These are phyloP conservation scores for Apodemia hepburni DNA, from an alignment of 2,888 invertebrate genomes.

Conservation along the genomic window DNA sequence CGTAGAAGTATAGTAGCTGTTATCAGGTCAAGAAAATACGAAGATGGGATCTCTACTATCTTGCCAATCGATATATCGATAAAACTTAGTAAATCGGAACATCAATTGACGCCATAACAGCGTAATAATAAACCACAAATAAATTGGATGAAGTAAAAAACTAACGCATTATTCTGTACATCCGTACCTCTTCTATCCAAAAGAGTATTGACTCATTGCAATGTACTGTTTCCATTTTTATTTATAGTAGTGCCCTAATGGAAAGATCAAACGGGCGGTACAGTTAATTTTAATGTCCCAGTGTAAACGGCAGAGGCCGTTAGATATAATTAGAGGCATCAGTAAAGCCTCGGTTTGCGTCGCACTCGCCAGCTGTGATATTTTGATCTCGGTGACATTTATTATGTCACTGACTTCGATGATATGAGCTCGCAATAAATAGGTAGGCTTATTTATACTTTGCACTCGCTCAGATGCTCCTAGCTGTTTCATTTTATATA, in stretches of 20 bases:
- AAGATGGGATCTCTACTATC: too few relatives aligned
- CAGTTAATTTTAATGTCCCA: constrained; percentile 78
- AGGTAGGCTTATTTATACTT: constrained; percentile 11
- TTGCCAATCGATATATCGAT: too few relatives aligned
- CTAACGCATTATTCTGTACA: not conserved
- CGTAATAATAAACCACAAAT: not conserved
- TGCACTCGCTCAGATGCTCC: not conserved
- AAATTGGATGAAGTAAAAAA: not conserved
- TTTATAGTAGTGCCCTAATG: constrained; percentile 73
- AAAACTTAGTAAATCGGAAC: too few relatives aligned
- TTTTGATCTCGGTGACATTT: constrained; percentile 69
- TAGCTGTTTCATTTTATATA: not conserved
- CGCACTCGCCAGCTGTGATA: constrained; percentile 48
- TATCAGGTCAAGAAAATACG: too few relatives aligned
- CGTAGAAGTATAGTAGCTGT: too few relatives aligned
- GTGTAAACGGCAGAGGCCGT: constrained; percentile 64
- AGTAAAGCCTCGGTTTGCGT: constrained; percentile 55
- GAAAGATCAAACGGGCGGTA: constrained; percentile 75
- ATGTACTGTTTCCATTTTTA: constrained; percentile 35
- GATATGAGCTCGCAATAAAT: constrained; percentile 22
- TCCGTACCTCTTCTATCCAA: not conserved
- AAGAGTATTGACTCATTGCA: constrained; percentile 12
- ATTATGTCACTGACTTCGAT: constrained; percentile 56
- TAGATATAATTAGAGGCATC: constrained; percentile 75
- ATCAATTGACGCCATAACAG: not conserved